These are phyloP conservation scores for Seriola quinqueradiata DNA, from an alignment of 2,113 vertebrate species.

Conservation along the genomic window DNA sequence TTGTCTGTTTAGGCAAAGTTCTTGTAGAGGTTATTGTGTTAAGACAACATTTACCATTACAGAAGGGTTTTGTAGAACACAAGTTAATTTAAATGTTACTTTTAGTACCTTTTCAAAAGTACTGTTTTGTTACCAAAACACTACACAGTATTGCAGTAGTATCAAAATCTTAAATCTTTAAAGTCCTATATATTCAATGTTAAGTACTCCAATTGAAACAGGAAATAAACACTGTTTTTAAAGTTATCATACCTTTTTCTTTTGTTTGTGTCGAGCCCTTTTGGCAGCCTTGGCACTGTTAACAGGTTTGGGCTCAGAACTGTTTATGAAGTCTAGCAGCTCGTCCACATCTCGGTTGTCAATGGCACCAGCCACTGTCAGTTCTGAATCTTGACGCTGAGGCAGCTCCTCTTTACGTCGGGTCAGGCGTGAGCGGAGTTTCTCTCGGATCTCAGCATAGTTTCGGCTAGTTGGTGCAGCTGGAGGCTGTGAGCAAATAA, in stretches of 20 bases:
- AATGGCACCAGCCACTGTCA: conserved; percentile 81
- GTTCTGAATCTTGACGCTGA: conserved; percentile 91
- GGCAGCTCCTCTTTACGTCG: conserved; percentile 97
- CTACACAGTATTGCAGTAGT: neutral
- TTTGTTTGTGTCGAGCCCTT: conserved; percentile 97
- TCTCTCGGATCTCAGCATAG: conserved; percentile 98
- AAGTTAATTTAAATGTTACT: neutral
- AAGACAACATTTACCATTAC: neutral
- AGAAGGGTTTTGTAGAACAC: neutral
- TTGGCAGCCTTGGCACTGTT: conserved; percentile 99
- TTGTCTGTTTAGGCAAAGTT: neutral
- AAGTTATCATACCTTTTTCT: conserved; percentile 93
- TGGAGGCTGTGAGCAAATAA: conserved; percentile 87
- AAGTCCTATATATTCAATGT: neutral
- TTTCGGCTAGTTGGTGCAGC: conserved; percentile 98
- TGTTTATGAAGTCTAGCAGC: conserved; percentile 98
- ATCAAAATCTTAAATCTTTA: neutral
- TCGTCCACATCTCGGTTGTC: conserved; percentile 97
- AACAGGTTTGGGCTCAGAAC: conserved; percentile 94
- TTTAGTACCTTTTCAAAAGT: neutral
- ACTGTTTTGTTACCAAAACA: neutral
- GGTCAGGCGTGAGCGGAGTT: conserved; percentile 94
- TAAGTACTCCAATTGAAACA: neutral
- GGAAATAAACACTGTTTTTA: neutral
- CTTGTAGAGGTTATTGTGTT: neutral